Evolutionary conservation across 2,888 invertebrate species (phyloP).

Genomic region (Athripsodes cinereus): DNA sequence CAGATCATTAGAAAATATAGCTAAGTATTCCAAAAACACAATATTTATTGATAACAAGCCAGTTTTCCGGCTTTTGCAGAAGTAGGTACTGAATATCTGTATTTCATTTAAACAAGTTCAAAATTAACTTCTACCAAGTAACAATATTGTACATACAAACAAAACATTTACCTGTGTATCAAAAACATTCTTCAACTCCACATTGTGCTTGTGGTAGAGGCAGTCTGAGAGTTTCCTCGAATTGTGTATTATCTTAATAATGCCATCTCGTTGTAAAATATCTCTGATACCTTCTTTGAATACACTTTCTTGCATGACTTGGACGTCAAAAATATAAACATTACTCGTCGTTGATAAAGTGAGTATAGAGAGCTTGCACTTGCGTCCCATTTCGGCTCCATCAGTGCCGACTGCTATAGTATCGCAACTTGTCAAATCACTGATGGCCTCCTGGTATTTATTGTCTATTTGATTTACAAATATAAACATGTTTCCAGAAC

Average conservation of each 20-base stretch:
- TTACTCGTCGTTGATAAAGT: slow-evolving; percentile 43
- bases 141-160: no score
- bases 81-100: no score
- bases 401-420: slow-evolving; percentile 43
- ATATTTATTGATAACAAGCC: no score
- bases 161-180: slow-evolving; percentile 48
- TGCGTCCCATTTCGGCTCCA: slow-evolving; percentile 46
- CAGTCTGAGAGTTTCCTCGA: slow-evolving; percentile 53
- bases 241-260: slow-evolving; percentile 55
- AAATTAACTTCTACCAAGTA: no score
- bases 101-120: no score
- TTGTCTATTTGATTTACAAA: slow-evolving; percentile 47
- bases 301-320: slow-evolving; percentile 43
- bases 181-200: slow-evolving; percentile 52
- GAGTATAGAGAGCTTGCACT: slow-evolving; percentile 46
- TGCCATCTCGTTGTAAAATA: slow-evolving; percentile 40
- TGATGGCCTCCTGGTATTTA: slow-evolving; percentile 41
- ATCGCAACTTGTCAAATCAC: slow-evolving; percentile 38
- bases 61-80: no score
- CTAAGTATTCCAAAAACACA: no score
- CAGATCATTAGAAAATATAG: no score
- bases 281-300: slow-evolving; percentile 48
- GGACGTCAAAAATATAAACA: slow-evolving; percentile 47
- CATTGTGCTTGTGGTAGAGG: slow-evolving; percentile 51
- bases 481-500: slow-evolving; percentile 32